Evolutionary conservation across 2,113 vertebrate species (phyloP), one percentile per base, ranked within the genome.

Genomic region (Xiphophorus maculatus): DNA sequence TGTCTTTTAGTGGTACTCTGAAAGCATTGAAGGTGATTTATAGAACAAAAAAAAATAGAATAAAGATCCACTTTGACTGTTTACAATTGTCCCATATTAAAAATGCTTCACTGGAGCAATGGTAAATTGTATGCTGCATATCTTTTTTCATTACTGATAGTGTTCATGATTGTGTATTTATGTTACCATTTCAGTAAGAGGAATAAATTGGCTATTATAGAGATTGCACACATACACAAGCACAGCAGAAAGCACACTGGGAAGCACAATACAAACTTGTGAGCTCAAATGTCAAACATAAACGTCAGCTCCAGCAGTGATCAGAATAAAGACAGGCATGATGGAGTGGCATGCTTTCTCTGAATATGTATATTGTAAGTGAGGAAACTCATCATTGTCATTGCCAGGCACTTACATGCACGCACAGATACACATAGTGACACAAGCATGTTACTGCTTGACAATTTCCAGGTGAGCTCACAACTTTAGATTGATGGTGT

Each of bases 401-500:
- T 60, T 76, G 81, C 48, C 67, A 86, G 74, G 73, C 78, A 76
- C 69, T 67, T 54, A 61, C 2, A 70, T 33, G 63, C 64, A 76
- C 63, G 60, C 71, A 68, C 79, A 74, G 25, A 77, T 37, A 72
- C 60, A 70, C 61, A 65, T 35, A 71, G 65, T 48, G 28, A 75
- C 77, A 73, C 60, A 81, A 65, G 66, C 76, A 82, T 33, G 64
- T 83, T 65, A 87, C 79, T 68, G 75, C 75, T 77, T 90, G 91
- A 85, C 81, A 82, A 83, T 84, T 85, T 89, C 76, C 84, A 91
- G 89, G 87, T 89, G 82, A 91, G 88, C 84, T 88, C 83, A 82
- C 84, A 89, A 88, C 87, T 91, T 84, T 75, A 92, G 89, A 93
- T 90, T 90, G 89, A 92, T 91, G 82, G 80, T 63, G 29, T 72